These are phyloP conservation scores for Thomomys bottae DNA, from an alignment of 2,113 vertebrate genomes.

Conservation along the genomic window DNA sequence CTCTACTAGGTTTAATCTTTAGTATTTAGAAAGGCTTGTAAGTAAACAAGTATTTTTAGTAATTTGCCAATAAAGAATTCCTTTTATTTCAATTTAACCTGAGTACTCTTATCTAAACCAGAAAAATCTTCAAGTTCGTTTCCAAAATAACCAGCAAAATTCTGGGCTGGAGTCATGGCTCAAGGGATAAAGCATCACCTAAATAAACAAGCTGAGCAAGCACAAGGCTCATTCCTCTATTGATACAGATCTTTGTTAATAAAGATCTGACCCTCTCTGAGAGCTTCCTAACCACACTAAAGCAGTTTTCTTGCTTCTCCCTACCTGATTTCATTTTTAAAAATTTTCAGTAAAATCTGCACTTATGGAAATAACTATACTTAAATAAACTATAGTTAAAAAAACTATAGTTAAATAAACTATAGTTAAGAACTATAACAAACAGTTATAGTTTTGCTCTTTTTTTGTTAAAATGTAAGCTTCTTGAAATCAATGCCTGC, in stretches of 20 bases:
- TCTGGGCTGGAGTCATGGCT: too few relatives aligned
- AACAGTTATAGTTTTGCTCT: too few relatives aligned
- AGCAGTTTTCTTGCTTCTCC: too few relatives aligned
- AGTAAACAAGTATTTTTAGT: constrained; percentile 6
- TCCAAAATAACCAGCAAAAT: too few relatives aligned
- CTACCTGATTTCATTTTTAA: background rate
- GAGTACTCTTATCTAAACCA: background rate
- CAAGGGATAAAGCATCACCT: too few relatives aligned
- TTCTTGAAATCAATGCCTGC: background rate
- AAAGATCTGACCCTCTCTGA: background rate
- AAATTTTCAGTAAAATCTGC: background rate
- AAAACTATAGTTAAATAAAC: too few relatives aligned
- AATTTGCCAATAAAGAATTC: background rate
- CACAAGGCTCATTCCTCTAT: background rate
- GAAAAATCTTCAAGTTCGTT: too few relatives aligned
- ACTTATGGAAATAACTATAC: background rate
- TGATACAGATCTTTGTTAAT: background rate
- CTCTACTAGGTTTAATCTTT: background rate
- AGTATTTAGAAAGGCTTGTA: constrained; percentile 9
- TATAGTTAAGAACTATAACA: too few relatives aligned
- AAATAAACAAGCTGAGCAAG: too few relatives aligned
- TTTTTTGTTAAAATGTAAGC: constrained; percentile 8
- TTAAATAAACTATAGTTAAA: too few relatives aligned
- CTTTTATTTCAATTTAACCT: background rate
- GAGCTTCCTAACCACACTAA: background rate